These are phyloP conservation scores for Hyphantria cunea DNA, from an alignment of 1,140 invertebrate species.

Conservation along the genomic window DNA sequence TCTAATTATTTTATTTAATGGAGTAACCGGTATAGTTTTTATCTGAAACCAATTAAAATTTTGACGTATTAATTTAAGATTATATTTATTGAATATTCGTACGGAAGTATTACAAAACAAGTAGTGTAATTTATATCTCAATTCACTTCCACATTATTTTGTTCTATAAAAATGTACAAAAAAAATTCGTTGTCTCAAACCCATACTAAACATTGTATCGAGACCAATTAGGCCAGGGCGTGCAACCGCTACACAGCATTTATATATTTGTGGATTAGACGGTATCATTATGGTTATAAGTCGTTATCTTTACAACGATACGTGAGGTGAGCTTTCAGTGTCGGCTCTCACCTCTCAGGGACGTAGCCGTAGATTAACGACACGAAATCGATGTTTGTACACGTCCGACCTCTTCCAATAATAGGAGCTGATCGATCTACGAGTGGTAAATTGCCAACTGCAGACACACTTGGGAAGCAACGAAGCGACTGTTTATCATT, in stretches of 20 bases:
- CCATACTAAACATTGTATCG: slow-evolving; percentile 18
- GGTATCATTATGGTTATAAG: slow-evolving; percentile 63
- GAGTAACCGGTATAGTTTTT: slow-evolving; percentile 3
- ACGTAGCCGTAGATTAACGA: slow-evolving; percentile 66
- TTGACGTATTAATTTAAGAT: slow-evolving; percentile 15
- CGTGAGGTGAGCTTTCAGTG: slow-evolving; percentile 65
- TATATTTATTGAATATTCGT: slow-evolving; percentile 16
- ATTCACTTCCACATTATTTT: too few relatives aligned
- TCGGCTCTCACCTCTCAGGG: slow-evolving; percentile 56
- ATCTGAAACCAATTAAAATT: slow-evolving; percentile 15
- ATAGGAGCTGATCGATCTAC: slow-evolving; percentile 71
- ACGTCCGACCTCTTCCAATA: slow-evolving; percentile 78
- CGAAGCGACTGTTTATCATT: slow-evolving; percentile 64
- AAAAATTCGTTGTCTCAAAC: background rate
- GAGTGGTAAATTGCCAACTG: slow-evolving; percentile 68
- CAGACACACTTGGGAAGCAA: slow-evolving; percentile 70
- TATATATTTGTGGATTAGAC: slow-evolving; percentile 28
- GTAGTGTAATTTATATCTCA: too few relatives aligned
- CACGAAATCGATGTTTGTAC: slow-evolving; percentile 79
- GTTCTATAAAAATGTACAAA: too few relatives aligned
- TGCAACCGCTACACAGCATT: slow-evolving; percentile 8
- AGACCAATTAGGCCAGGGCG: slow-evolving; percentile 15
- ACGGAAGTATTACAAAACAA: slow-evolving; percentile 10
- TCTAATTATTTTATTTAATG: slow-evolving; percentile 16
- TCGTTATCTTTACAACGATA: slow-evolving; percentile 61